Evolutionary conservation across 2,888 invertebrate genomes (phyloP).

Genomic region (Cantharis flavilabris): DNA sequence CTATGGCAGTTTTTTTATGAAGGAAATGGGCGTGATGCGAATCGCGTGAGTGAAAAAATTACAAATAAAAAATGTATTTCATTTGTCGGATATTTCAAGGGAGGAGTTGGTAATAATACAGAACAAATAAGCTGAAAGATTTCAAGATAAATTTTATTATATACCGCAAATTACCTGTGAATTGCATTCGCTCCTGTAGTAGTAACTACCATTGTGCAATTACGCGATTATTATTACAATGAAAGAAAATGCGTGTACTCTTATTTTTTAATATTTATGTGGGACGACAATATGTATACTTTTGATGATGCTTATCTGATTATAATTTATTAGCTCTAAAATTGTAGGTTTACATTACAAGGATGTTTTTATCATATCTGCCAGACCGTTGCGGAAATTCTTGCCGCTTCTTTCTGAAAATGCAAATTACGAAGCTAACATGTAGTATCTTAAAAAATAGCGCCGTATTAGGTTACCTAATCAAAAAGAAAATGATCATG

Average conservation of each 20-base stretch:
- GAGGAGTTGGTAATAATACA: slow-evolving; percentile 43
- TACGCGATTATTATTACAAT: slow-evolving; percentile 11
- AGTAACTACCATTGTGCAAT: slow-evolving; percentile 5
- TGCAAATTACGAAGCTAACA: not conserved
- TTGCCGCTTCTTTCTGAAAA: not conserved
- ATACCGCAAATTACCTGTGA: slow-evolving; percentile 31
- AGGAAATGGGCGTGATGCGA: slow-evolving; percentile 50
- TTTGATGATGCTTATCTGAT: not conserved
- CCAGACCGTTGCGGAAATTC: not conserved
- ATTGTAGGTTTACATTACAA: not conserved
- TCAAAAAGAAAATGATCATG: slow-evolving; percentile 13
- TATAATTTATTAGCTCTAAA: not conserved
- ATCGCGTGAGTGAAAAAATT: slow-evolving; percentile 54
- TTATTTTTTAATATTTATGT: not conserved
- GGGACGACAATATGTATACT: not conserved
- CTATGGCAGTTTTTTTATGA: slow-evolving; percentile 27
- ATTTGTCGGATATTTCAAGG: slow-evolving; percentile 45
- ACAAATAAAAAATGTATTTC: slow-evolving; percentile 50
- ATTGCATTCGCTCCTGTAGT: slow-evolving; percentile 17
- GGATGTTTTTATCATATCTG: not conserved
- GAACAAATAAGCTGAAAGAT: slow-evolving; percentile 48
- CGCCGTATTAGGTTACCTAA: slow-evolving; percentile 1
- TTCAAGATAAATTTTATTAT: slow-evolving; percentile 30
- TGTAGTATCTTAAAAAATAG: not conserved
- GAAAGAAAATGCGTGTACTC: slow-evolving; percentile 1